Conservation (phyloP, 2,888 invertebrate genomes). For the Portevinia maculata region DNA sequence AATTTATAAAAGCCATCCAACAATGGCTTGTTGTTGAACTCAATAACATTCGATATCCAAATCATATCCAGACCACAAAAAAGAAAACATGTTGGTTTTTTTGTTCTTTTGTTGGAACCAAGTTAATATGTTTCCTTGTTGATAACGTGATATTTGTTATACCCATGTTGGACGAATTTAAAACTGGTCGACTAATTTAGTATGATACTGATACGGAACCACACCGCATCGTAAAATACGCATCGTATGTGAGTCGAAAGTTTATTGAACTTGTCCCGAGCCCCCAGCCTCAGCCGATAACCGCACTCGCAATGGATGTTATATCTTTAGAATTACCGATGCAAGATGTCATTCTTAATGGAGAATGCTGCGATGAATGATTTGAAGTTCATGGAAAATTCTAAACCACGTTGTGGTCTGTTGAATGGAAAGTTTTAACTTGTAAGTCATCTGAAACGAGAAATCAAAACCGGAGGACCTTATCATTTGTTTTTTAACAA, state of each 20-base stretch:
- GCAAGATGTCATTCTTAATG: neutral
- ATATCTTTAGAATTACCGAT: conserved; percentile 7
- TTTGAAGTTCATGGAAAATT: conserved; percentile 45
- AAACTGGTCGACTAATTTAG: conserved; percentile 40
- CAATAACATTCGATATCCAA: conserved; percentile 12
- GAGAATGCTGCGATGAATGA: neutral
- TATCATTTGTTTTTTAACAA: neutral
- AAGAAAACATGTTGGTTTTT: conserved; percentile 5
- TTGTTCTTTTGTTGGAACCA: conserved; percentile 9
- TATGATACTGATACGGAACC: neutral
- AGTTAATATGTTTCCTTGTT: conserved; percentile 28
- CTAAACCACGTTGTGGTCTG: conserved; percentile 33
- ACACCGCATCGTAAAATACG: neutral
- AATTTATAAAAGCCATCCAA: conserved; percentile 38
- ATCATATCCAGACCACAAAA: neutral
- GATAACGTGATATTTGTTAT: conserved; percentile 2
- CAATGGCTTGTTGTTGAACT: conserved; percentile 57
- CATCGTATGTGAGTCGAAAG: conserved; percentile 20
- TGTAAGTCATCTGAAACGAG: conserved; percentile 2
- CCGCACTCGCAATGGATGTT: conserved; percentile 26
- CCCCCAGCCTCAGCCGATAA: conserved; percentile 33
- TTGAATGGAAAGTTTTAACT: conserved; percentile 18
- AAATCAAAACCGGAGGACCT: neutral
- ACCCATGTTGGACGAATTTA: neutral
- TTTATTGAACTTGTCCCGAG: conserved; percentile 42